Percentiles rank a stretch among this genome's conserved stretches.
phyloP scores from a whole-genome alignment of 2,797 vertebrate genomes.

The Sebastes steindachneri region DNA sequence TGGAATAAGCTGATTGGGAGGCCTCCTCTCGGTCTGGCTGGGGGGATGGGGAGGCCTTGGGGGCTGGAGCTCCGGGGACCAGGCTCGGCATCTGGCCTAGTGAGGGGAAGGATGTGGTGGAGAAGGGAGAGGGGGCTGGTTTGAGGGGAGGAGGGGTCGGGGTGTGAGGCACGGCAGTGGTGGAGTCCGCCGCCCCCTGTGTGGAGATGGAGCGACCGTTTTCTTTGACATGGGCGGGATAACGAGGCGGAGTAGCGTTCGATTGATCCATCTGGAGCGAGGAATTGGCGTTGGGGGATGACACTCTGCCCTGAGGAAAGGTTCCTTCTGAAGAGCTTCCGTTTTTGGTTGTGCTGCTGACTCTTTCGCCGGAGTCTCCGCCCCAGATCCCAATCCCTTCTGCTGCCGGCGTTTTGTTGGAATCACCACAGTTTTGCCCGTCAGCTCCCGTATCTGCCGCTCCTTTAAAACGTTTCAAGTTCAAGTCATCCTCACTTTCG shows the following conservation, averaged over 20 bases:
- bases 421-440: constrained; percentile 83
- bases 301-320: constrained; percentile 62
- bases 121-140: constrained; percentile 89
- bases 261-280: constrained; percentile 88
- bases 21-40: constrained; percentile 84
- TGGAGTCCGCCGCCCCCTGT: constrained; percentile 88
- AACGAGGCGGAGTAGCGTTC: constrained; percentile 64
- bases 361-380: constrained; percentile 78
- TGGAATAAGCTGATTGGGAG: constrained; percentile 81
- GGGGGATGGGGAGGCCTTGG: constrained; percentile 73
- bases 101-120: constrained; percentile 86
- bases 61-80: constrained; percentile 79
- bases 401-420: constrained; percentile 82
- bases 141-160: constrained; percentile 84
- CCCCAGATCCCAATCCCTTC: constrained; percentile 86
- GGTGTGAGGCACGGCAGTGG: constrained; percentile 72
- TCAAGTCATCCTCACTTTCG: constrained; percentile 91
- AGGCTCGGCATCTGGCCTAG: constrained; percentile 86
- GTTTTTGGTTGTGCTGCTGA: constrained; percentile 80
- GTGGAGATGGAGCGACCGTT: constrained; percentile 90
- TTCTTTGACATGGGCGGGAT: constrained; percentile 90
- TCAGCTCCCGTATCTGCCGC: constrained; percentile 82
- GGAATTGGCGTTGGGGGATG: constrained; percentile 60
- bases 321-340: constrained; percentile 69
- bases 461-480: constrained; percentile 93